These are phyloP conservation scores for Drosophila kuntzei DNA, from an alignment of 2,888 invertebrate genomes.

Conservation along the genomic window DNA sequence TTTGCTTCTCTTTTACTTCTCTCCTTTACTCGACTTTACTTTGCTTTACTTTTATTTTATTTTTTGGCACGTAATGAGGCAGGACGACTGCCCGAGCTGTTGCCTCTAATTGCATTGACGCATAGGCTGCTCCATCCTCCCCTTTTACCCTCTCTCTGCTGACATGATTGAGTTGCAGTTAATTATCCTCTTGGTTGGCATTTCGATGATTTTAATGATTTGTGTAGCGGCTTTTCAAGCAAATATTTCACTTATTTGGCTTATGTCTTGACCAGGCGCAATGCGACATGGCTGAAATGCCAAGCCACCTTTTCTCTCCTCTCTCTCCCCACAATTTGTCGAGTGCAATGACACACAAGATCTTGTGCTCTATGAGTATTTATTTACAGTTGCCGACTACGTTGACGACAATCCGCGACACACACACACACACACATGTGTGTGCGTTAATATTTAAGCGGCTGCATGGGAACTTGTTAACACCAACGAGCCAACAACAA, in stretches of 20 bases:
- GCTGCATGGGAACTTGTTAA: slow-evolving; percentile 83
- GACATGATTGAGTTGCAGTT: slow-evolving; percentile 75
- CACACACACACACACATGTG: no score
- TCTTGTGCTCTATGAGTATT: slow-evolving; percentile 80
- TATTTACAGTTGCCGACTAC: slow-evolving; percentile 77
- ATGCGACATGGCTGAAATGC: slow-evolving; percentile 18
- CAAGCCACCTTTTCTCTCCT: neutral
- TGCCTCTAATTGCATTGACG: slow-evolving; percentile 79
- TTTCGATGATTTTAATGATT: slow-evolving; percentile 78
- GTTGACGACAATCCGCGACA: slow-evolving; percentile 67
- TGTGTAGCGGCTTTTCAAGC: slow-evolving; percentile 63
- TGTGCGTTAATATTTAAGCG: slow-evolving; percentile 81
- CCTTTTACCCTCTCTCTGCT: neutral
- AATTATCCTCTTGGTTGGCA: slow-evolving; percentile 71
- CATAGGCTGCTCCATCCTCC: slow-evolving; percentile 27
- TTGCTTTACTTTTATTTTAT: no score
- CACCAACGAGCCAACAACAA: slow-evolving; percentile 69
- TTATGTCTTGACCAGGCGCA: slow-evolving; percentile 45
- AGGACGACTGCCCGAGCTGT: slow-evolving; percentile 54
- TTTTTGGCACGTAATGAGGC: slow-evolving; percentile 75
- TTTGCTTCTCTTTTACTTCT: slow-evolving; percentile 6
- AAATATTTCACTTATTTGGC: slow-evolving; percentile 60
- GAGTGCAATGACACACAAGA: slow-evolving; percentile 82
- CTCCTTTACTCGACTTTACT: slow-evolving; percentile 6
- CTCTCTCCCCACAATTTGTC: slow-evolving; percentile 22